phyloP scores from a whole-genome alignment of 1,140 invertebrate genomes.

The Drosophila guanche region DNA sequence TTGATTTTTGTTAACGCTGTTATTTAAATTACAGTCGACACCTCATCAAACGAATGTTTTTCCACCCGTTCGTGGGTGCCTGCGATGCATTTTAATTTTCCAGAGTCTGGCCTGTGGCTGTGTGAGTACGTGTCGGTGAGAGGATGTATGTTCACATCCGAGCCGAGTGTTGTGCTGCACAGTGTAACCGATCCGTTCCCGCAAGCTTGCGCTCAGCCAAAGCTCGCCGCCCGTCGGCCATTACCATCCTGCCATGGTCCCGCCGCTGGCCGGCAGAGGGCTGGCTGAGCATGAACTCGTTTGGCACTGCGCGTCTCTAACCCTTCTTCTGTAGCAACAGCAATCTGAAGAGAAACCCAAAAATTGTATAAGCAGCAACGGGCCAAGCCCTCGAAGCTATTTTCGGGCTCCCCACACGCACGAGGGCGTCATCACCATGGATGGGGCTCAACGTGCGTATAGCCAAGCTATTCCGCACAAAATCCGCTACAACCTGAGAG shows the following conservation, averaged over 20 bases:
- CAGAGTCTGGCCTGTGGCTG: constrained; percentile 1
- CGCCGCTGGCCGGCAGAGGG: constrained; percentile 68
- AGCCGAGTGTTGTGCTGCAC: constrained; percentile 23
- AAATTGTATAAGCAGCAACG: constrained; percentile 27
- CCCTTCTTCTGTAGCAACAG: too few relatives aligned
- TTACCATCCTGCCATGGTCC: constrained; percentile 48
- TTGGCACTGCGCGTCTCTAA: too few relatives aligned
- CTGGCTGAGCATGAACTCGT: too few relatives aligned
- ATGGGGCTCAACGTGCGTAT: constrained; percentile 42
- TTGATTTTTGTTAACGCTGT: constrained; percentile 47
- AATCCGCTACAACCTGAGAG: constrained; percentile 42
- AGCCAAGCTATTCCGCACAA: constrained; percentile 32
- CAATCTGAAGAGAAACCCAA: constrained; percentile 5
- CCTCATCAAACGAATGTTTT: constrained; percentile 80
- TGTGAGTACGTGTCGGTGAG: constrained; percentile 19
- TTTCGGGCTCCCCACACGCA: constrained; percentile 49
- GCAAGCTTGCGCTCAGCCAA: constrained; percentile 53
- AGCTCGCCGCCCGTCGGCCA: constrained; percentile 47
- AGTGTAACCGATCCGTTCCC: constrained; percentile 43
- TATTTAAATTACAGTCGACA: constrained; percentile 78
- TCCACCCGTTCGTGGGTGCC: constrained; percentile 51
- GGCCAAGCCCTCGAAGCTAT: constrained; percentile 62
- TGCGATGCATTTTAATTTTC: constrained; percentile 62
- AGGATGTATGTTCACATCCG: constrained; percentile 39
- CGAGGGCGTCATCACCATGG: constrained; percentile 28